phyloP scores from a whole-genome alignment of 2,113 vertebrate species.

The Saimiri boliviensis region DNA sequence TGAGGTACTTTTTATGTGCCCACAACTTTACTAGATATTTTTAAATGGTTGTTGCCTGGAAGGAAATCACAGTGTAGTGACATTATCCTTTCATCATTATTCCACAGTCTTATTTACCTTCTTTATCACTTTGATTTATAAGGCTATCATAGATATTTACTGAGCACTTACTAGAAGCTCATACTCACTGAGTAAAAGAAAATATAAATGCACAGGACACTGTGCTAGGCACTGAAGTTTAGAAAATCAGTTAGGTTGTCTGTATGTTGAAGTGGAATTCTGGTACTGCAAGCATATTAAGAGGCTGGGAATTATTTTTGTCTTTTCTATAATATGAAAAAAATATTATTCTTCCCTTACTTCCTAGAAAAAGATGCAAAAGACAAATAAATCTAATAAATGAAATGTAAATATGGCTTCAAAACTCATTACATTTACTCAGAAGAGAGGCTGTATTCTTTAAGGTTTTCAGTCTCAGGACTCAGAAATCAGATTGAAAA shows the following conservation, averaged over 20 bases:
- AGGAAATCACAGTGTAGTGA: not conserved
- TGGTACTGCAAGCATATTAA: not conserved
- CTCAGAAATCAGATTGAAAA: not conserved
- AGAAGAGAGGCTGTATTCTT: not conserved
- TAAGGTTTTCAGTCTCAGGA: not conserved
- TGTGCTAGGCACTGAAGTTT: not conserved
- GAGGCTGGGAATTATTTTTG: not conserved
- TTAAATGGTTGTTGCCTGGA: not conserved
- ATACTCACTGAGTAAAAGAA: not conserved
- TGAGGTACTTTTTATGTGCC: not conserved
- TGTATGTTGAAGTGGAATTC: not conserved
- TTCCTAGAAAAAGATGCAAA: not conserved
- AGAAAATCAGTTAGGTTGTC: not conserved
- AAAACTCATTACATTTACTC: not conserved
- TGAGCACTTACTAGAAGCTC: not conserved
- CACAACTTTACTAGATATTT: not conserved
- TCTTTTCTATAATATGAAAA: not conserved
- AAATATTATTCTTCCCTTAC: not conserved
- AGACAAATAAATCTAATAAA: not conserved
- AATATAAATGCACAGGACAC: not conserved
- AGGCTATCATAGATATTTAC: not conserved
- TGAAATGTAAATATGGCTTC: not conserved
- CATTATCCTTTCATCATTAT: not conserved
- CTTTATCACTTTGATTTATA: not conserved
- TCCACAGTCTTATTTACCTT: not conserved